These are phyloP conservation scores for Therioaphis trifolii DNA, from an alignment of 2,888 invertebrate genomes.

Conservation along the genomic window DNA sequence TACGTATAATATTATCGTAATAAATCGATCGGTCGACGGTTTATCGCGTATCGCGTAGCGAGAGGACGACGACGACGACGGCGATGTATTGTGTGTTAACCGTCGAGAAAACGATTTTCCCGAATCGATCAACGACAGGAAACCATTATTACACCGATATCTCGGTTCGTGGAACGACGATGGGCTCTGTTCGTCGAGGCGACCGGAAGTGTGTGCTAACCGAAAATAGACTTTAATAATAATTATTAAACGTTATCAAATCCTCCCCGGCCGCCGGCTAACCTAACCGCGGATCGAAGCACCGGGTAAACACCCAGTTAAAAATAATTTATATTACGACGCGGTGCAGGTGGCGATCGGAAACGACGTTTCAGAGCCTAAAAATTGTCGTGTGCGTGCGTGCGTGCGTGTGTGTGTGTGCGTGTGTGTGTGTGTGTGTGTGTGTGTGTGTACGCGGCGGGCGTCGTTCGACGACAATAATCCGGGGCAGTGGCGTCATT, in stretches of 20 bases:
- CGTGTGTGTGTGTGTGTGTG: too few species aligned
- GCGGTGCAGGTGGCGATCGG: not conserved
- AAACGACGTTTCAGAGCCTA: not conserved
- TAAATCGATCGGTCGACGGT: too few species aligned
- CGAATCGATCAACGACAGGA: conserved; percentile 21
- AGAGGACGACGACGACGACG: too few species aligned
- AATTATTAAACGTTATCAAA: conserved; percentile 34
- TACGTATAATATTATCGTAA: too few species aligned
- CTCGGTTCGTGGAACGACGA: not conserved
- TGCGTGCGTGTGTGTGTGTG: too few species aligned
- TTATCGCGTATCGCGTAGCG: too few species aligned
- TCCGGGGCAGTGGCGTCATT: too few species aligned
- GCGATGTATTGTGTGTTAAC: too few species aligned
- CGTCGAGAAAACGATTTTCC: not conserved
- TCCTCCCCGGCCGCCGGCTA: not conserved
- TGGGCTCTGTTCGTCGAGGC: not conserved
- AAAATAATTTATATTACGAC: not conserved
- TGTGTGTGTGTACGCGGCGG: too few species aligned
- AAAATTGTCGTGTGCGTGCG: too few species aligned
- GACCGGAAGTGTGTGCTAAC: not conserved
- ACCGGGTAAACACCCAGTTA: too few species aligned
- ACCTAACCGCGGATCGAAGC: not conserved
- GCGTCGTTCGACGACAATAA: too few species aligned
- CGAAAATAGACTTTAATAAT: conserved; percentile 7
- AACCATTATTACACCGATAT: not conserved